Percentiles rank a stretch among this genome's conserved stretches.
Conservation (phyloP, 2,888 invertebrate species). For the Limnephilus auricula region DNA sequence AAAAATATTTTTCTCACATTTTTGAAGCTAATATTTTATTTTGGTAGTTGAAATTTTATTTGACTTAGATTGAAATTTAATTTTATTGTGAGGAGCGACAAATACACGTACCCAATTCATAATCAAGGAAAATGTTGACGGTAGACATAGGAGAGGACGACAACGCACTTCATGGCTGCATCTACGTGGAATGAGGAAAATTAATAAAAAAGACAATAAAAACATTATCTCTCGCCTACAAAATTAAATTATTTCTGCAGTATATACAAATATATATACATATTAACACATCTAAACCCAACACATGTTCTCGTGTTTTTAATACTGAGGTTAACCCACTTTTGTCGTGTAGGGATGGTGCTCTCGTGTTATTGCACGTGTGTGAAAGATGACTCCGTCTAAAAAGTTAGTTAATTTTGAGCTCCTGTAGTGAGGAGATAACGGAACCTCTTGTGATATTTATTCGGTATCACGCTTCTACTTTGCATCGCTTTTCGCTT, state of each 20-base stretch:
- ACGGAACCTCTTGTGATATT: neutral
- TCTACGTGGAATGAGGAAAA: neutral
- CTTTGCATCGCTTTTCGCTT: neutral
- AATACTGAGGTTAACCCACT: neutral
- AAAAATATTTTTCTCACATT: no score
- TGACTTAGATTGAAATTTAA: no score
- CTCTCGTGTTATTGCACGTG: neutral
- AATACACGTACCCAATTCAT: no score
- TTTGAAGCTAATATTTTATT: no score
- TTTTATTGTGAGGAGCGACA: no score
- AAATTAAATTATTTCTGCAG: neutral
- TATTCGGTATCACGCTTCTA: slow-evolving; percentile 16
- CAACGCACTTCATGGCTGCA: neutral
- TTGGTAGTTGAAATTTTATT: no score
- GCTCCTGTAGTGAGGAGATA: neutral
- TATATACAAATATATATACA: neutral
- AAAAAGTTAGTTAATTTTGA: neutral
- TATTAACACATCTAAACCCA: neutral
- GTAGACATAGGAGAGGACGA: no score
- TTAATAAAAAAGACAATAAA: neutral
- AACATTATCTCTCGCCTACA: neutral
- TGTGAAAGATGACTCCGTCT: neutral
- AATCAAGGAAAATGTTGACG: no score
- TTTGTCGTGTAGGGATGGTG: neutral
- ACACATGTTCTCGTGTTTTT: neutral